phyloP scores from a whole-genome alignment of 2,888 invertebrate species.

The Ischnura elegans region DNA sequence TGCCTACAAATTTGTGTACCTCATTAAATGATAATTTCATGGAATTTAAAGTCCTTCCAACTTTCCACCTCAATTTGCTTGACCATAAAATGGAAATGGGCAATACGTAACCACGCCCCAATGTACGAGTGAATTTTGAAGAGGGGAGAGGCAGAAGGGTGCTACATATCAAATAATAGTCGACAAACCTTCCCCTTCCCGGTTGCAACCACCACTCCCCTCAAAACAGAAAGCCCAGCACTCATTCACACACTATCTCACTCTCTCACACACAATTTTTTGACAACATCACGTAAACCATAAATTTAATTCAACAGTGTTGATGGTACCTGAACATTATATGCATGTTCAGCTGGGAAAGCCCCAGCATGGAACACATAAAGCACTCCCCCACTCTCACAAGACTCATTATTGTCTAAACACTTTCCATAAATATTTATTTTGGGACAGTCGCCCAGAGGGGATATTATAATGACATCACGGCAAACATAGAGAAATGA shows the following conservation, averaged over 20 bases:
- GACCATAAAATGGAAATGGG: background rate
- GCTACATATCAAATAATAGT: no score
- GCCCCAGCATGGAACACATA: background rate
- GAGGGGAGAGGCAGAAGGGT: background rate
- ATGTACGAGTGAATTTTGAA: background rate
- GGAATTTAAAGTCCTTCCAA: background rate
- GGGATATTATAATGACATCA: background rate
- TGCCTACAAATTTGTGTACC: no score
- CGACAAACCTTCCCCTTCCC: no score
- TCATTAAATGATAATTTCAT: background rate
- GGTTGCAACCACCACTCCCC: no score
- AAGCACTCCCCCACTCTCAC: background rate
- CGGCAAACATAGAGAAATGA: background rate
- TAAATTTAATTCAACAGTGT: background rate
- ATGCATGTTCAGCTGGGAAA: background rate
- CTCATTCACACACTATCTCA: background rate
- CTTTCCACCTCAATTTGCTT: background rate
- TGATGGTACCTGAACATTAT: background rate
- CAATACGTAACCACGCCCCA: background rate
- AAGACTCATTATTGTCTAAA: slow-evolving; percentile 19
- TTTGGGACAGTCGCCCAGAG: background rate
- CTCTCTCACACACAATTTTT: background rate
- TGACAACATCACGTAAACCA: background rate
- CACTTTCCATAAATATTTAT: background rate
- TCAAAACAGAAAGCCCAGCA: background rate